Base-by-base conservation (phyloP, 2,888 invertebrate genomes). In the Leptopilina drosophilae region DNA sequence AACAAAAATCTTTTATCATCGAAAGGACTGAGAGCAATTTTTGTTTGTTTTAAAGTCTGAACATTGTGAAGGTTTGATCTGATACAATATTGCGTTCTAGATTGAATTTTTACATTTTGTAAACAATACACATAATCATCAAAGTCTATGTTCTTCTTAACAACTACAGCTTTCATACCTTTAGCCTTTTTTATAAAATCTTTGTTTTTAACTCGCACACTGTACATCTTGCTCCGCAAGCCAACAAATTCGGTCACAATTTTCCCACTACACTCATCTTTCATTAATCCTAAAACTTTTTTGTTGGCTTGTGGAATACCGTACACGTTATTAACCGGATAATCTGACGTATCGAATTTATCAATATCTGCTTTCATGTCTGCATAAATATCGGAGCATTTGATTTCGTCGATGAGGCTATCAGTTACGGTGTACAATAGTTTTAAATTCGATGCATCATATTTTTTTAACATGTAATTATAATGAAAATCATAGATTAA, bases 401-500 rank as follows among this genome's bases (percentile, higher is more conserved):
- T 59, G 4, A 59, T 59, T 59, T 59, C 59, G n/a, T 59, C 15
- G 7, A 59, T 15, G 5, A 59, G n/a, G 7, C 59, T 59, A 7
- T 78, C 65, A 1, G 75, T 56, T n/a, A 75, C 87, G 6, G 82
- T 84, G 64, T 87, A 86, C 33, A 85, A 78, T 8, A 87, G n/a
- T 78, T 81, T 85, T 76, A 75, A 69, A 64, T 78, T 78, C 5
- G 26, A 46, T 7, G 81, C 64, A n/a, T 64, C 62, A 69, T 84
- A 86, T 20, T 76, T 62, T 11, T 49, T 56, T 7, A 42, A 20
- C 80, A 89, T 83, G 75, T 82, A 85, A 65, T 86, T 80, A 76
- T 87, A 87, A 81, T 87, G 87, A 79, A 88, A 89, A 9, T 84
- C 82, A 78, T 90, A 91, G 85, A 92, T 87, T 26, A 85, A 78